Evolutionary conservation across 1,140 invertebrate genomes (phyloP).

Genomic region (Hirudo medicinalis): DNA sequence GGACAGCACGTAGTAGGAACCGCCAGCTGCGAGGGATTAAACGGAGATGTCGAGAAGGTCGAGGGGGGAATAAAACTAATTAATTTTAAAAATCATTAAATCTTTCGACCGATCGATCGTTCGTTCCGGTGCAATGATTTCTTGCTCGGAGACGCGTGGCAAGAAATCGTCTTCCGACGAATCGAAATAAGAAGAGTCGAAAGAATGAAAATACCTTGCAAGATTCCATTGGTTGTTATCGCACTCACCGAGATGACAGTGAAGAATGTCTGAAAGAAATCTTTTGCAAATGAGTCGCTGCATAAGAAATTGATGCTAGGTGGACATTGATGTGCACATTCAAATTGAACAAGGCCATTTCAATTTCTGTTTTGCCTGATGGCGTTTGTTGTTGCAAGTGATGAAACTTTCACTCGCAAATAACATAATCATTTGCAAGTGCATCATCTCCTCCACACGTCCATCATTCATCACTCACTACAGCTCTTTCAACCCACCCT

Average conservation of each 20-base stretch:
- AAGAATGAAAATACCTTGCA: conserved; percentile 44
- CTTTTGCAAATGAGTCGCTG: neutral
- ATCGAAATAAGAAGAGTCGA: neutral
- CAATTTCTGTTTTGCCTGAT: neutral
- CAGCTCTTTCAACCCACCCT: neutral
- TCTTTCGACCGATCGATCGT: too few relatives aligned
- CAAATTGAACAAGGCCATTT: neutral
- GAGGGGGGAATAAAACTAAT: too few relatives aligned
- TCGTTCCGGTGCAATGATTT: too few relatives aligned
- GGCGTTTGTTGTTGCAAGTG: too few relatives aligned
- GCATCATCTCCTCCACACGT: too few relatives aligned
- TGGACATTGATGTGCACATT: neutral
- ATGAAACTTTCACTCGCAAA: too few relatives aligned
- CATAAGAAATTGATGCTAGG: neutral
- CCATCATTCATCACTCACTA: neutral
- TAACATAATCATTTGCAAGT: too few relatives aligned
- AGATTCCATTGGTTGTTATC: conserved; percentile 97
- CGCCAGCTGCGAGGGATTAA: conserved; percentile 58
- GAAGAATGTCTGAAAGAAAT: conserved; percentile 66
- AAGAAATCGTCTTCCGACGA: too few relatives aligned
- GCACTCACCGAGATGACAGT: conserved; percentile 98
- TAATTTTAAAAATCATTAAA: too few relatives aligned
- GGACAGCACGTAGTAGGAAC: conserved; percentile 99
- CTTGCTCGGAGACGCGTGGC: too few relatives aligned
- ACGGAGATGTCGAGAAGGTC: neutral